Evolutionary conservation across 92 coral and sea anemone species (phyloP), one percentile per base, ranked within the genome.

Genomic region (Plumapathes pennacea): DNA sequence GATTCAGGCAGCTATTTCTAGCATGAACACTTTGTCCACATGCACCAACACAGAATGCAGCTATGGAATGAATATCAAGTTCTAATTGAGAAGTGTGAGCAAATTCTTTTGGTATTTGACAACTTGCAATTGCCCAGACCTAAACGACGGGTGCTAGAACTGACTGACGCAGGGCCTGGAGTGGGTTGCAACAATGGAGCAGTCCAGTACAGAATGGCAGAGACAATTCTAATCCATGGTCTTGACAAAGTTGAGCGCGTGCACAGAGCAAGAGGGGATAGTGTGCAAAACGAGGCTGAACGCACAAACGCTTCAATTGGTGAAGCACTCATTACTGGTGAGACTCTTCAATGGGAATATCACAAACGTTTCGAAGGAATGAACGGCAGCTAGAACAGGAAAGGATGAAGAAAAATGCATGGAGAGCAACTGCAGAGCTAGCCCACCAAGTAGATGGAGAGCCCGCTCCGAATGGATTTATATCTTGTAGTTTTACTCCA

Each of bases 91-190:
- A n/a, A n/a, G n/a, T n/a, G n/a, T n/a, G n/a, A n/a, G n/a, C n/a
- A n/a, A n/a, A n/a, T n/a, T n/a, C n/a, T n/a, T n/a, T n/a, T n/a
- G n/a, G n/a, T 50, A 46, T 27, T 79, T 25, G 34, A 29, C 32
- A 63, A 74, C 2, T 32, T 81, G 32, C 15, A 40, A 11, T 20
- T 76, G 42, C 76, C 80, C 31, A 25, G 4, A 15, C 14, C 5
- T 23, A 76, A 69, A 63, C 45, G 84, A 50, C 31, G 80, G n/a
- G 60, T 76, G 25, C 19, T 69, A 46, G 90, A 83, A 33, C 80
- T 83, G 11, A 65, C 90, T 15, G 81, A 84, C 46, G 90, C 85
- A 5, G 82, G 85, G 11, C 85, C 85, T 17, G 84, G 84, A 2
- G 84, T 83, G 1, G 84, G 84, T 13, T 62, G 74, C 49, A 68